Base-by-base conservation (phyloP, 2,888 invertebrate genomes). In the Meganola albula region DNA sequence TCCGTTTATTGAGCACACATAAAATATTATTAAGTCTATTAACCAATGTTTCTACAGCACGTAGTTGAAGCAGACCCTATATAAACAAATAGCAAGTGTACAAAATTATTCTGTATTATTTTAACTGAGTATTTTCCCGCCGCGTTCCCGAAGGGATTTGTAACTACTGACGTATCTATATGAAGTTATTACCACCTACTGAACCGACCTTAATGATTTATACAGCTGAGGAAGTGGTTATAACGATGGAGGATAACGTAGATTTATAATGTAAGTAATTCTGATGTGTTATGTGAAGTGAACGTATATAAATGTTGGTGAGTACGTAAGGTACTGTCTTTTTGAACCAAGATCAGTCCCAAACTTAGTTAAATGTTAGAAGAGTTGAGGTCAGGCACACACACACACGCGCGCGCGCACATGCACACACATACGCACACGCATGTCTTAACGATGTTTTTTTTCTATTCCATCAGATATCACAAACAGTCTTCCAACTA, bases 141-240 rank as follows among this genome's bases (percentile, higher is more conserved):
- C 58, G 49, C 48, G 49, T 48, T 48, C 48, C 72, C 61, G 46
- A 16, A 21, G 70, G 63, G 69, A 54, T 55, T 53, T 48, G 52
- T 58, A 57, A 66, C 57, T 65, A 54, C 54, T 48, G 59, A 58
- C 55, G 63, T 62, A 20, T 20, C 63, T 68, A 68, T 71, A 70
- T 66, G 57, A 60, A 67, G 57, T 66, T 71, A 66, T 65, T 62
- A 61, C 58, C 60, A 63, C 32, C 38, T 40, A 36, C 37, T 52
- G 58, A 58, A 64, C 32, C 38, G 40, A 36, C 37, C 53, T 58
- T 58, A 64, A 60, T 65, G 58, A 60, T 58, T 55, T 56, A 70
- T 55, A 53, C 49, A 44, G 47, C 51, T 55, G n/a, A n/a, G n/a
- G n/a, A n/a, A n/a, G n/a, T n/a, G n/a, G n/a, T 20, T 20, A 3